Evolutionary conservation across 2,888 invertebrate species (phyloP).

Genomic region (Troides aeacus): DNA sequence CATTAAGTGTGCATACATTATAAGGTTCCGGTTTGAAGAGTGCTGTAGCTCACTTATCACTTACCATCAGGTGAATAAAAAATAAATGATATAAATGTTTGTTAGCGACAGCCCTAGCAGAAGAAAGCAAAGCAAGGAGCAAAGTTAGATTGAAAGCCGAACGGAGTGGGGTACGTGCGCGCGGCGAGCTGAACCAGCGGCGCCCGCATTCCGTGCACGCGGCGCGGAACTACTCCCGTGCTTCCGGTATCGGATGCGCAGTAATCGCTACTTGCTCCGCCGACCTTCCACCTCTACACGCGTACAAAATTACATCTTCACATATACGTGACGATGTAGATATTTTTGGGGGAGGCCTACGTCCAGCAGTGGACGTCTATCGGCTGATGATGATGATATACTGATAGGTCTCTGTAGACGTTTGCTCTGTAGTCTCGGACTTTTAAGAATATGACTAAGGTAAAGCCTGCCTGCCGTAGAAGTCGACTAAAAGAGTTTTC

Average conservation of each 20-base stretch:
- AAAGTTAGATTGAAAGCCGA: constrained; percentile 36
- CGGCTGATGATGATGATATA: too few relatives aligned
- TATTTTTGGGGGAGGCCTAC: too few relatives aligned
- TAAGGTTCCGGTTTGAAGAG: too few relatives aligned
- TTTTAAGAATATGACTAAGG: too few relatives aligned
- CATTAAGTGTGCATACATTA: too few relatives aligned
- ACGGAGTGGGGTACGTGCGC: constrained; percentile 37
- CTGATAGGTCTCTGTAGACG: too few relatives aligned
- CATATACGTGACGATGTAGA: too few relatives aligned
- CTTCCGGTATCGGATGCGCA: constrained; percentile 27
- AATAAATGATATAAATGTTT: neutral
- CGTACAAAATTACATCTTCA: neutral
- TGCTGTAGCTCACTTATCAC: too few relatives aligned
- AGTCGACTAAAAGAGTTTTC: too few relatives aligned
- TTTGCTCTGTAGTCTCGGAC: too few relatives aligned
- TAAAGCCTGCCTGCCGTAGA: too few relatives aligned
- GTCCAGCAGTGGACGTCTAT: too few relatives aligned
- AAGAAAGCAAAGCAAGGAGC: constrained; percentile 38
- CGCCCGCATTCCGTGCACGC: constrained; percentile 29
- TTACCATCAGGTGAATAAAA: neutral
- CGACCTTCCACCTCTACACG: neutral
- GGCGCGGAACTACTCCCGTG: constrained; percentile 26
- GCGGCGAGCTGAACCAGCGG: constrained; percentile 33
- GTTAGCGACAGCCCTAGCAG: constrained; percentile 32
- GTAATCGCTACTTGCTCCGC: constrained; percentile 21